These are phyloP conservation scores for Microcebus murinus DNA, from an alignment of 2,113 vertebrate genomes.

Conservation along the genomic window DNA sequence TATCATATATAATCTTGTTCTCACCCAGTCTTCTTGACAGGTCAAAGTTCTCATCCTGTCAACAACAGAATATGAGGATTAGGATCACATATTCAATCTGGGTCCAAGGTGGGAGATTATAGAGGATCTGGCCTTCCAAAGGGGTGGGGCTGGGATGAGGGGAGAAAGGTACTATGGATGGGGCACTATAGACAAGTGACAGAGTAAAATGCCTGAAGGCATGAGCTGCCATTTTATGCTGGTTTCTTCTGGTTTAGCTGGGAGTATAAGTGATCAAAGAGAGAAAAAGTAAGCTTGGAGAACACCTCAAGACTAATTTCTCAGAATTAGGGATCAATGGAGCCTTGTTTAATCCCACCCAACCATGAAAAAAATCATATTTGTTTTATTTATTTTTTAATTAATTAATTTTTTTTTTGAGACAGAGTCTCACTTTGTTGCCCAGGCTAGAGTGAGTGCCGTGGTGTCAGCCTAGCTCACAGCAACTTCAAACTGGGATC, in stretches of 20 bases:
- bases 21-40: conserved; percentile 67
- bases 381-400: background rate
- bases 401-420: no score
- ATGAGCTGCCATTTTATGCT: background rate
- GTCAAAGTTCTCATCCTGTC: conserved; percentile 57
- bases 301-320: background rate
- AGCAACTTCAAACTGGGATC: no score
- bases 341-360: background rate
- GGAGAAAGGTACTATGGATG: background rate
- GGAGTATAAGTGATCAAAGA: background rate
- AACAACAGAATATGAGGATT: conserved; percentile 3
- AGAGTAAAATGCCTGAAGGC: background rate
- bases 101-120: background rate
- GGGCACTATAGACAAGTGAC: background rate
- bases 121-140: background rate
- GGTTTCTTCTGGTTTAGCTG: background rate
- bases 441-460: no score
- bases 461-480: no score
- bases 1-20: conserved; percentile 10
- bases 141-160: background rate
- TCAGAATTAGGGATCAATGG: background rate
- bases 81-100: background rate
- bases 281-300: background rate
- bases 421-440: no score
- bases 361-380: background rate